phyloP scores from a whole-genome alignment of 2,888 invertebrate species.

The Panorpa germanica region DNA sequence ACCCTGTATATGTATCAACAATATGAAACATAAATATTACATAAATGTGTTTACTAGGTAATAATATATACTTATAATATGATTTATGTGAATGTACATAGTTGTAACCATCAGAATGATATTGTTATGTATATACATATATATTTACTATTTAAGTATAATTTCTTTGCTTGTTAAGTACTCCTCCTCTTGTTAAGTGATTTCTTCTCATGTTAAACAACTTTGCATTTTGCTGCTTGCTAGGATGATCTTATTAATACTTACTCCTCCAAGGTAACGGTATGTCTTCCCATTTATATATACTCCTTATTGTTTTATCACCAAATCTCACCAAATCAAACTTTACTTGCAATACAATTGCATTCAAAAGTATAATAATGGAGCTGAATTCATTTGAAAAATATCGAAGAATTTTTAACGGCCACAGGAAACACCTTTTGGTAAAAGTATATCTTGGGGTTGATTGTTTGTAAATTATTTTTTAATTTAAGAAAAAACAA shows the following conservation, averaged over 20 bases:
- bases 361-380: conserved; percentile 6
- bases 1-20: too few relatives aligned
- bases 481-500: too few relatives aligned
- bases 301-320: neutral
- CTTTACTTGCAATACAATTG: too few relatives aligned
- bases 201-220: neutral
- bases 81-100: too few relatives aligned
- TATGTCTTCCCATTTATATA: conserved; percentile 13
- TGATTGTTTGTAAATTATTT: conserved; percentile 1
- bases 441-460: conserved; percentile 10
- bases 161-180: conserved; percentile 11
- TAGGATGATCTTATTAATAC: conserved; percentile 62
- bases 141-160: too few relatives aligned
- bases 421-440: too few relatives aligned
- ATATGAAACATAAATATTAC: too few relatives aligned
- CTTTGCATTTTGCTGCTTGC: conserved; percentile 20
- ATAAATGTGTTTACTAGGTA: too few relatives aligned
- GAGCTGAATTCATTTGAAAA: conserved; percentile 3
- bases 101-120: too few relatives aligned
- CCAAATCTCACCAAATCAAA: too few relatives aligned
- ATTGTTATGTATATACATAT: too few relatives aligned
- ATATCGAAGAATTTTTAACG: neutral
- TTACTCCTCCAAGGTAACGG: conserved; percentile 54
- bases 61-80: too few relatives aligned
- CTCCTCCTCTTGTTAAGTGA: conserved; percentile 9